Percentiles rank a stretch among this genome's conserved stretches.
These are phyloP conservation scores for Lasiurus borealis DNA, from an alignment of 2,113 vertebrate genomes.

Conservation along the genomic window DNA sequence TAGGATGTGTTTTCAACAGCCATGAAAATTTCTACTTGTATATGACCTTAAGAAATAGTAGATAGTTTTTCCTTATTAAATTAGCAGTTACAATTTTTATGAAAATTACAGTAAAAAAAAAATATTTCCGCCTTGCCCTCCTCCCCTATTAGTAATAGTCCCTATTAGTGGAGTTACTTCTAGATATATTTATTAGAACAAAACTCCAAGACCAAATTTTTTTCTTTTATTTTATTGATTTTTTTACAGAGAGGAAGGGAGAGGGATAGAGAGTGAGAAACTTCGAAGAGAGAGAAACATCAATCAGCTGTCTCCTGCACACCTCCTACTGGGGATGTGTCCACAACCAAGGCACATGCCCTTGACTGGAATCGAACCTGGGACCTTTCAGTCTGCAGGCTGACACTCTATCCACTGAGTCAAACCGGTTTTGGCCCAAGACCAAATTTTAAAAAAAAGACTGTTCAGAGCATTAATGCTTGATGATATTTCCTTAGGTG, in stretches of 20 bases:
- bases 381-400: too few species aligned
- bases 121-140: not conserved
- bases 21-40: not conserved
- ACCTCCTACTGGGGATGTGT: too few species aligned
- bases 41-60: constrained; percentile 41
- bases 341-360: too few species aligned
- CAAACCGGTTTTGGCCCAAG: too few species aligned
- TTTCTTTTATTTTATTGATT: too few species aligned
- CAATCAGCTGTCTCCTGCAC: too few species aligned
- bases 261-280: too few species aligned
- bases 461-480: not conserved
- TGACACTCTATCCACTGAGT: too few species aligned
- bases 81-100: constrained; percentile 27
- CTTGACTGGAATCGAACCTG: too few species aligned
- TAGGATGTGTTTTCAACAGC: not conserved
- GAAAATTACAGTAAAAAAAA: constrained; percentile 26
- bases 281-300: too few species aligned
- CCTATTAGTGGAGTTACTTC: constrained; percentile 19
- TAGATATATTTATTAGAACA: not conserved
- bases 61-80: constrained; percentile 2
- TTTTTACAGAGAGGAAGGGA: too few species aligned
- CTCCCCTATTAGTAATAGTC: not conserved
- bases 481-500: not conserved
- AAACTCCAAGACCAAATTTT: not conserved
- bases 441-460: not conserved